Conservation (phyloP, 2,113 vertebrate genomes). For the Anarrhichthys ocellatus region DNA sequence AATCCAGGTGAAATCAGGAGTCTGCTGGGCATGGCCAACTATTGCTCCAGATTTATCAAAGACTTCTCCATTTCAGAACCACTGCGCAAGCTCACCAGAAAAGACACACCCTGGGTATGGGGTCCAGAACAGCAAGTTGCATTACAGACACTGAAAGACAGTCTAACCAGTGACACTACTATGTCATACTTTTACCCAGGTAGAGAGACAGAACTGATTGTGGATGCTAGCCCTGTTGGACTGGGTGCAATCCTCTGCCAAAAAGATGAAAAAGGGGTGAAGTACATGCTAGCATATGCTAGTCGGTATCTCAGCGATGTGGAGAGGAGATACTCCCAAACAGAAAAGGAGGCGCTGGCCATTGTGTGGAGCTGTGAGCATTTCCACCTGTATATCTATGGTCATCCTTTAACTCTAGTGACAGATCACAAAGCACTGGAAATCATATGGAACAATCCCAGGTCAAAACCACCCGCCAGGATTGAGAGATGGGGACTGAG, state of each 20-base stretch:
- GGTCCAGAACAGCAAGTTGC: no score
- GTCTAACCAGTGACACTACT: no score
- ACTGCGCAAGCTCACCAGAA: no score
- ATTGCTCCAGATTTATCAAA: no score
- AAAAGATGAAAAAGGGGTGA: not conserved
- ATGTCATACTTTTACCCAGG: no score
- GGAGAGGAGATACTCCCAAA: not conserved
- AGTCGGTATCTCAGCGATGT: not conserved
- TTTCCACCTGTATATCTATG: not conserved
- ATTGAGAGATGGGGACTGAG: constrained; percentile 48
- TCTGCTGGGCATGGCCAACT: no score
- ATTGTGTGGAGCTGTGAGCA: not conserved
- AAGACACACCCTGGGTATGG: no score
- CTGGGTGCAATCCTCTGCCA: not conserved
- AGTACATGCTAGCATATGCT: not conserved
- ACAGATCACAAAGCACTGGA: constrained; percentile 29
- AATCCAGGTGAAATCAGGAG: no score
- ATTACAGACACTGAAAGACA: no score
- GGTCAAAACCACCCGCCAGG: not conserved
- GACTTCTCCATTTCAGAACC: no score
- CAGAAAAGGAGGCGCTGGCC: not conserved
- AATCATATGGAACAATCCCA: constrained; percentile 15
- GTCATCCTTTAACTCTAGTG: not conserved
- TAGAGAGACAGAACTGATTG: not conserved
- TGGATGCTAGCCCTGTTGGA: not conserved